Conservation (phyloP, 92 coral and sea anemone species). For the Hydrozoanthus gracilis region DNA sequence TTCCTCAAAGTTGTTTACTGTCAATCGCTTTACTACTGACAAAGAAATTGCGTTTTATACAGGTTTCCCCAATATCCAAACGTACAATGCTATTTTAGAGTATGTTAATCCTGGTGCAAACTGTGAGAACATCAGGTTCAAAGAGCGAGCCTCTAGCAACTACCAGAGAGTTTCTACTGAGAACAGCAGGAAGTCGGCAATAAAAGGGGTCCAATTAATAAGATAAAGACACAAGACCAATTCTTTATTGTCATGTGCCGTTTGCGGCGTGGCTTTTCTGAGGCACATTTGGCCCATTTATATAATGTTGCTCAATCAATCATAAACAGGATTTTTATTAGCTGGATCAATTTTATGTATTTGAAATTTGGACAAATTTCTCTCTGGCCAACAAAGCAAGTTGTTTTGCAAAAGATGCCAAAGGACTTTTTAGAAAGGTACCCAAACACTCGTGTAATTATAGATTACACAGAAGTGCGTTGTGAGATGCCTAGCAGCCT, state of each 20-base stretch:
- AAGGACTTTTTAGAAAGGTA: background rate
- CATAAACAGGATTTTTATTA: slow-evolving; percentile 4
- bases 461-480: slow-evolving; percentile 12
- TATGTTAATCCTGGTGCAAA: slow-evolving; percentile 62
- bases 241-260: slow-evolving; percentile 10
- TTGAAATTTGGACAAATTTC: background rate
- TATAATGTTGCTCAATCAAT: slow-evolving; percentile 10
- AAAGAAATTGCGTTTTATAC: slow-evolving; percentile 59
- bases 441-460: slow-evolving; percentile 5
- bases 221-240: slow-evolving; percentile 1
- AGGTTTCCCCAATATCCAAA: slow-evolving; percentile 45
- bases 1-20: slow-evolving; percentile 12
- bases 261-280: background rate
- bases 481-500: slow-evolving; percentile 18
- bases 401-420: slow-evolving; percentile 1
- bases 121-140: slow-evolving; percentile 61
- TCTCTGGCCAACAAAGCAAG: slow-evolving; percentile 3
- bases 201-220: slow-evolving; percentile 44
- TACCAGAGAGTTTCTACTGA: slow-evolving; percentile 45
- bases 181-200: slow-evolving; percentile 29
- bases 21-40: slow-evolving; percentile 34
- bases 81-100: slow-evolving; percentile 33
- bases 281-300: background rate
- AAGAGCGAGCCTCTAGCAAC: slow-evolving; percentile 35
- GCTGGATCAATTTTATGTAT: slow-evolving; percentile 18